Conservation (phyloP, 35 echinoderm and acorn worm genomes). For the Anneissia japonica region DNA sequence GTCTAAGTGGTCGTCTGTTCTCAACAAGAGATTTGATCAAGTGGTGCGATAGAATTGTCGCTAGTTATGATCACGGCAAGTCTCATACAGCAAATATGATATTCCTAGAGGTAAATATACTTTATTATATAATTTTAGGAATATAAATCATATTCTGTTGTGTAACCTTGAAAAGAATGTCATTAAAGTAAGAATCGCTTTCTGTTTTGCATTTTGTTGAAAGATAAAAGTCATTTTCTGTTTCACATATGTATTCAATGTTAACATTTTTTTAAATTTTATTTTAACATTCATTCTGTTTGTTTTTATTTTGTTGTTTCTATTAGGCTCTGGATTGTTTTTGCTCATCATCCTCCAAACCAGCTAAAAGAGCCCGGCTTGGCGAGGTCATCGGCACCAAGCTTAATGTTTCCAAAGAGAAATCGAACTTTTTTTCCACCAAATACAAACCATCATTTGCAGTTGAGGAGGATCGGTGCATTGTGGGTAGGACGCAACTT, state of each 20-base stretch:
- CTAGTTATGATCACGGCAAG: conserved; percentile 27
- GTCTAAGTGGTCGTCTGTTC: conserved; percentile 7
- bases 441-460: conserved; percentile 86
- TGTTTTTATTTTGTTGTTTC: not conserved
- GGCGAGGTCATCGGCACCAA: conserved; percentile 64
- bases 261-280: too few relatives aligned
- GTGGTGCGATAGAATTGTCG: conserved; percentile 83
- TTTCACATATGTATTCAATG: too few relatives aligned
- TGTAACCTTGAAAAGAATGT: too few relatives aligned
- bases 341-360: conserved; percentile 60
- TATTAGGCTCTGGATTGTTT: conserved; percentile 88
- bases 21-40: conserved; percentile 76
- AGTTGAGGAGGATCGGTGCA: conserved; percentile 9
- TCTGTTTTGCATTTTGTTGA: too few relatives aligned
- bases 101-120: conserved; percentile 67
- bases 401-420: conserved; percentile 73
- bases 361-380: conserved; percentile 24
- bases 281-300: not conserved
- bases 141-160: too few relatives aligned
- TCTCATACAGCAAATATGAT: conserved; percentile 66
- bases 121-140: too few relatives aligned
- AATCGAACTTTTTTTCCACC: conserved; percentile 49
- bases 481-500: conserved; percentile 59
- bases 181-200: too few relatives aligned
- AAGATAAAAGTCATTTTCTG: too few relatives aligned